Evolutionary conservation across 2,888 invertebrate species (phyloP), one percentile per base, ranked within the genome.

Genomic region (Stegana nigrithorax): DNA sequence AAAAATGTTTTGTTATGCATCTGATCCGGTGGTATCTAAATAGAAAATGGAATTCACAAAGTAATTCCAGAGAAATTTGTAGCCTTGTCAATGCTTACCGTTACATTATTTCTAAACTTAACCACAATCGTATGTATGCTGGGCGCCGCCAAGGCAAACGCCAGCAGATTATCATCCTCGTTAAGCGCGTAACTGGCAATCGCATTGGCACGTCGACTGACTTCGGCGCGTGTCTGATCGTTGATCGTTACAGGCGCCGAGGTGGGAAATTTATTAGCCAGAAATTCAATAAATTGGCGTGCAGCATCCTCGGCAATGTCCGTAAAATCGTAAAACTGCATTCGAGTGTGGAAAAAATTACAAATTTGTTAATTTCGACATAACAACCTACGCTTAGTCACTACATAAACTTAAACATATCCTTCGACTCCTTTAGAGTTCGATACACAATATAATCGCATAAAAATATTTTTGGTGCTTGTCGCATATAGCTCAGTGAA

Each of bases 141-240:
- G 51, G 86, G 86, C 53, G 85, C 86, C 63, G 86, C 86, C 55
- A 86, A 81, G 45, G 86, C 86, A 72, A 86, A 84, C 17, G 86
- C 86, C 73, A 86, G 68, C 45, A 86, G 75, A 69, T 82, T 83
- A 64, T 85, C 86, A 71, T 86, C 86, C 71, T 85, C 82, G 62
- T 78, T 79, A 57, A 86, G 75, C 60, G 86, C 86, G 67, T 81
- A 78, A 66, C 76, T 83, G 68, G 86, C 86, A 62, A 86, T 82
- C 63, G 65, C 69, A 71, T 85, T 85, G 36, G 86, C 86, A 51
- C 82, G 81, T 45, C 79, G 80, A 58, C 81, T 78, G 59, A 86
- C 80, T 67, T 84, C 85, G 59, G 80, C 78, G 12, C 84, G 74
- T 57, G 81, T 65, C 64, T 75, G 71, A 59, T 84, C 83, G 55